Evolutionary conservation across 2,113 vertebrate species (phyloP).

Genomic region (Caranx ignobilis): DNA sequence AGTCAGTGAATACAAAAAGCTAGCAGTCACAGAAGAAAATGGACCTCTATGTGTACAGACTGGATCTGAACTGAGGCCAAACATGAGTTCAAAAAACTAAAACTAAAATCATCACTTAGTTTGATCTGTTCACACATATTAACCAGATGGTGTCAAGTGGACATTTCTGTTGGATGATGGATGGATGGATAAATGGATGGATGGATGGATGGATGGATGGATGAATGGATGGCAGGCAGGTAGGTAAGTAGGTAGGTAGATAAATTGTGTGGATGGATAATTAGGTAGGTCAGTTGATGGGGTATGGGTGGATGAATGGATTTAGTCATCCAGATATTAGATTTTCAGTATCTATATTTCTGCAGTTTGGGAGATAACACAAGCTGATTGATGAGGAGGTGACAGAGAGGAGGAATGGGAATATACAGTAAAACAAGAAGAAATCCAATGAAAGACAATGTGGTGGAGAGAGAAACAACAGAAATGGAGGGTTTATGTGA

Average conservation of each 20-base stretch:
- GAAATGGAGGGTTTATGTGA: slow-evolving; percentile 24
- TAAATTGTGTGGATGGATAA: no score
- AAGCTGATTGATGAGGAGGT: background rate
- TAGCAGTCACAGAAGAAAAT: no score
- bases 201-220: no score
- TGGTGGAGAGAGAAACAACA: slow-evolving; percentile 19
- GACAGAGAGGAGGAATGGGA: background rate
- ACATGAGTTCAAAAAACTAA: background rate
- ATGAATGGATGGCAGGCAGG: no score
- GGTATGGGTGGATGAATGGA: no score
- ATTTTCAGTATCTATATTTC: background rate
- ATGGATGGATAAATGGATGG: no score
- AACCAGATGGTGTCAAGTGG: no score
- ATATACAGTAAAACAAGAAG: slow-evolving; percentile 3
- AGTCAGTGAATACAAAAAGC: background rate
- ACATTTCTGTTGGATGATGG: no score
- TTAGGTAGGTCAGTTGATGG: no score
- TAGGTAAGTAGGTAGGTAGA: no score
- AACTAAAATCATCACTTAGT: no score
- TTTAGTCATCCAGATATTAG: background rate
- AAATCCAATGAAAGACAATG: slow-evolving; percentile 23
- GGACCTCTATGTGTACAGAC: background rate
- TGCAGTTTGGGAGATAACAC: background rate
- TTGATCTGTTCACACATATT: no score
- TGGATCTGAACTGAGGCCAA: background rate